phyloP scores from a whole-genome alignment of 2,888 invertebrate species.

The Nomada hirtipes region DNA sequence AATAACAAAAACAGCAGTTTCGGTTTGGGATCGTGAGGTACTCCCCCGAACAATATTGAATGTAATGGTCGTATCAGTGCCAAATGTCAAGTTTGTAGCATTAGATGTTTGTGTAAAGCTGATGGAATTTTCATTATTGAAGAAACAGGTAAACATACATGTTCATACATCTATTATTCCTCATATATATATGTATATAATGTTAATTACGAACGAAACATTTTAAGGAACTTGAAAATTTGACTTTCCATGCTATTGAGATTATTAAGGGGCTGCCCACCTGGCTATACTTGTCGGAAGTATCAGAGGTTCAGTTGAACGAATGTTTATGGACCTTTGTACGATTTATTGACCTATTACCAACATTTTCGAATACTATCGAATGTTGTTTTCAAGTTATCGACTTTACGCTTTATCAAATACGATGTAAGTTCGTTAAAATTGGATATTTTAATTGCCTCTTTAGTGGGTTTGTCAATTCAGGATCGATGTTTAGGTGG shows the following conservation, averaged over 20 bases:
- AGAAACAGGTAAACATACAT: slow-evolving; percentile 63
- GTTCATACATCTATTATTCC: neutral
- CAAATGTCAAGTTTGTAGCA: slow-evolving; percentile 75
- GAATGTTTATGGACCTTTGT: slow-evolving; percentile 63
- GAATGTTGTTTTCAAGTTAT: slow-evolving; percentile 77
- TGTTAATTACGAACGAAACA: neutral
- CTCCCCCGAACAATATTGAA: slow-evolving; percentile 71
- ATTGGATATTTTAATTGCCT: slow-evolving; percentile 11
- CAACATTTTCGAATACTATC: slow-evolving; percentile 55
- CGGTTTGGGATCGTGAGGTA: slow-evolving; percentile 71
- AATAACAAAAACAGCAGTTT: slow-evolving; percentile 73
- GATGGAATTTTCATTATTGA: slow-evolving; percentile 64
- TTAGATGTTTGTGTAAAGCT: slow-evolving; percentile 73
- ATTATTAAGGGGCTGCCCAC: slow-evolving; percentile 73
- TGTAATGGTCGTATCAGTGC: slow-evolving; percentile 71
- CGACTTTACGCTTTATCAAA: slow-evolving; percentile 67
- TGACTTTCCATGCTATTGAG: slow-evolving; percentile 72
- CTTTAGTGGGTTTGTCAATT: neutral
- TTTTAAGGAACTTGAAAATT: slow-evolving; percentile 59
- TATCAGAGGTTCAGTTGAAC: slow-evolving; percentile 55
- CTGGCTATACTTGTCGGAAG: slow-evolving; percentile 69
- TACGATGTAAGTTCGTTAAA: slow-evolving; percentile 68
- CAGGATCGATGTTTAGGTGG: slow-evolving; percentile 26
- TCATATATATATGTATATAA: neutral
- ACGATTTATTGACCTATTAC: slow-evolving; percentile 60